Percentiles rank a stretch among this genome's conserved stretches.
Evolutionary conservation across 2,113 vertebrate species (phyloP).

Genomic region (Delphinapterus leucas): DNA sequence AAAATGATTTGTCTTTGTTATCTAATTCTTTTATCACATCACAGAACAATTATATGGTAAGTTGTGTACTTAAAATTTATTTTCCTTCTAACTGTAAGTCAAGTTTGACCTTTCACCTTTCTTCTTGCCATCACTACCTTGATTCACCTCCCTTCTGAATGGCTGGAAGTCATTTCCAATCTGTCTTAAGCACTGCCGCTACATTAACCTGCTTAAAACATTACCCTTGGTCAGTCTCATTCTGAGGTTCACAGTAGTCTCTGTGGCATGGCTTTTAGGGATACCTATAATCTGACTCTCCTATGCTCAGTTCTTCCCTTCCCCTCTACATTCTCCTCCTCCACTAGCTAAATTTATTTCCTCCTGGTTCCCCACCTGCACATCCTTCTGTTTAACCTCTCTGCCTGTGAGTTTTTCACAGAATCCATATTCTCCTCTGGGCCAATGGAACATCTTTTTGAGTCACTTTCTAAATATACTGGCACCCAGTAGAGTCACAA

Average conservation of each 20-base stretch:
- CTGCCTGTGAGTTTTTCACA: not conserved
- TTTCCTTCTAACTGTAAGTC: not conserved
- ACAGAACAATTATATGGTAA: not conserved
- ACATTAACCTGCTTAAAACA: not conserved
- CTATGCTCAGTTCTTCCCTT: not conserved
- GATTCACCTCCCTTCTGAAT: not conserved
- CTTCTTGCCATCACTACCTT: not conserved
- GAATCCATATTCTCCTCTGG: not conserved
- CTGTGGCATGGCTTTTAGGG: not conserved
- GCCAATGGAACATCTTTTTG: not conserved
- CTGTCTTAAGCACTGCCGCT: not conserved
- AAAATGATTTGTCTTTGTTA: not conserved
- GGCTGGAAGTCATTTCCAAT: not conserved
- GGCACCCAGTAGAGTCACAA: not conserved
- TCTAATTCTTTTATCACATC: not conserved
- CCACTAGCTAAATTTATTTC: not conserved
- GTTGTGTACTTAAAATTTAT: not conserved
- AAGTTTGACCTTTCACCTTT: not conserved
- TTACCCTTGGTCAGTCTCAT: not conserved
- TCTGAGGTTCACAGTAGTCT: not conserved
- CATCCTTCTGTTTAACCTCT: not conserved
- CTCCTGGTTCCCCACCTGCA: not conserved
- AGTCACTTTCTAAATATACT: not conserved
- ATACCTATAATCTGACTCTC: no score
- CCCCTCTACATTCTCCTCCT: not conserved